phyloP scores from a whole-genome alignment of 2,797 vertebrate genomes.

The Hippopotamyrus pictus region DNA sequence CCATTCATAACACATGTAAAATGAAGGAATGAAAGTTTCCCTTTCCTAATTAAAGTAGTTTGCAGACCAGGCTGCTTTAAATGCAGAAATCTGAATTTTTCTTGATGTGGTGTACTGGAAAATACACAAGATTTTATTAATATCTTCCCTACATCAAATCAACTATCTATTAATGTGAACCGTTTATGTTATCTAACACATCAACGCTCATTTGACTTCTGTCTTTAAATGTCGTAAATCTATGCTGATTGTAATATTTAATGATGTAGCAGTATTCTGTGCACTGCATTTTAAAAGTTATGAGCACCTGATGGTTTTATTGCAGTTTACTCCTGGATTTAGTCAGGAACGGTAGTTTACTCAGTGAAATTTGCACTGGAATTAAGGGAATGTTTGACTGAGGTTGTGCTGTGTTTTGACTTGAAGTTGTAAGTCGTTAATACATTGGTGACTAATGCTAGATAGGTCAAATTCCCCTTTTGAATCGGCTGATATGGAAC shows the following conservation, averaged over 20 bases:
- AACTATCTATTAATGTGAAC: not conserved
- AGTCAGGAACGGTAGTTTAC: not conserved
- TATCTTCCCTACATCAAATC: not conserved
- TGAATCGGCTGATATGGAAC: not conserved
- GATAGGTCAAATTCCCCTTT: not conserved
- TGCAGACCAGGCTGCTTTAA: not conserved
- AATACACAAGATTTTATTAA: not conserved
- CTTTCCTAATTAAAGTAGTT: not conserved
- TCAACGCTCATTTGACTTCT: not conserved
- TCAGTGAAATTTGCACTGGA: not conserved
- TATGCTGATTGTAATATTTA: not conserved
- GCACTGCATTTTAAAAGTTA: not conserved
- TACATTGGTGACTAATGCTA: not conserved
- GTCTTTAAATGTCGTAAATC: not conserved
- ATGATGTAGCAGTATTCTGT: not conserved
- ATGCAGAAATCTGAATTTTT: not conserved
- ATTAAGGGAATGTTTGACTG: not conserved
- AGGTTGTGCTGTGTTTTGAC: not conserved
- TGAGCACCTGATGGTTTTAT: not conserved
- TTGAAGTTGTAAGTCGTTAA: not conserved
- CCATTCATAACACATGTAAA: not conserved
- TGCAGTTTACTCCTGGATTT: not conserved
- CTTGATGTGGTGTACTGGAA: not conserved
- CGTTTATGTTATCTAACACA: not conserved
- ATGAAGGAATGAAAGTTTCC: not conserved